These are phyloP conservation scores for Spilogale gracilis DNA, from an alignment of 2,113 vertebrate genomes.

Conservation along the genomic window DNA sequence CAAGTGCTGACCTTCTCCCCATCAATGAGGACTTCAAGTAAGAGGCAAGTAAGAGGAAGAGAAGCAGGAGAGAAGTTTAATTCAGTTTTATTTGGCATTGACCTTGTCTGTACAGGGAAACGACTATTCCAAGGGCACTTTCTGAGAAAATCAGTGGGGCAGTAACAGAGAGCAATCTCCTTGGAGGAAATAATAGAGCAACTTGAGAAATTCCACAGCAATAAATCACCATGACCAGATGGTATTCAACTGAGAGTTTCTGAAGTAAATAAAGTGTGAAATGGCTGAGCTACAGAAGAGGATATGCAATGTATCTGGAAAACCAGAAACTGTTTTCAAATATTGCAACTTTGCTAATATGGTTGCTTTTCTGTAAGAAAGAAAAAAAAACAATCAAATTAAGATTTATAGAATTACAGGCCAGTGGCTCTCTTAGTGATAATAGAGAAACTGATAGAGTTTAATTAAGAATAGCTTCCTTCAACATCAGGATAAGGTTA, in stretches of 20 bases:
- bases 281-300: constrained; percentile 84
- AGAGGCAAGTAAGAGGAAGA: neutral
- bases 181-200: constrained; percentile 83
- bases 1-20: neutral
- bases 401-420: constrained; percentile 72
- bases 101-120: constrained; percentile 63
- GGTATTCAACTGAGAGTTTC: constrained; percentile 87
- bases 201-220: constrained; percentile 83
- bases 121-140: constrained; percentile 82
- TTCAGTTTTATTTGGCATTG: constrained; percentile 36
- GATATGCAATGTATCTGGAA: constrained; percentile 83
- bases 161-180: constrained; percentile 81
- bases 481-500: constrained; percentile 77
- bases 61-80: constrained; percentile 3
- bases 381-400: constrained; percentile 70
- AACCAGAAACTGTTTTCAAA: constrained; percentile 84
- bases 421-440: constrained; percentile 66
- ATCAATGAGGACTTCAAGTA: neutral
- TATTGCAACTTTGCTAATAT: constrained; percentile 81
- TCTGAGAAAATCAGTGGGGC: constrained; percentile 80
- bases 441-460: constrained; percentile 76
- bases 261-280: constrained; percentile 88
- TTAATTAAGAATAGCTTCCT: constrained; percentile 78
- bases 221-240: constrained; percentile 89
- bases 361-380: constrained; percentile 50